A percentile compares a stretch with the other conserved stretches of the same genome.
Conservation (phyloP, 2,113 vertebrate genomes). For the Aptenodytes patagonicus region DNA sequence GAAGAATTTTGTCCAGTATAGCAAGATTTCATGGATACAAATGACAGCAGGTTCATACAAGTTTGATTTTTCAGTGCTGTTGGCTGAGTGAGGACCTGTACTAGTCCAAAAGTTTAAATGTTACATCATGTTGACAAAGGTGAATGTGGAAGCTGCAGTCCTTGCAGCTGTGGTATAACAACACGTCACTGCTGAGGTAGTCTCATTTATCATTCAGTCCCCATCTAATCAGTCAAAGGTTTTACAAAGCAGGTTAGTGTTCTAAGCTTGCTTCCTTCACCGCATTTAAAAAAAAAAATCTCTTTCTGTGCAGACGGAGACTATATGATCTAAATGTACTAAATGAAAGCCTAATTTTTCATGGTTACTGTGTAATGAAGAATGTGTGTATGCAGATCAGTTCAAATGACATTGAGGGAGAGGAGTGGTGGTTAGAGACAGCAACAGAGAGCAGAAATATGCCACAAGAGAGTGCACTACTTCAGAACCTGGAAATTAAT, state of each 20-base stretch:
- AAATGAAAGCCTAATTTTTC: background rate
- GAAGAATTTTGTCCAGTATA: background rate
- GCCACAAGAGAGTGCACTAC: background rate
- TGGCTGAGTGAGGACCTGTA: background rate
- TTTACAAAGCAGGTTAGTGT: background rate
- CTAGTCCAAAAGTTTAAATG: background rate
- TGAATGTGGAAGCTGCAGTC: background rate
- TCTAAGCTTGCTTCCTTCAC: background rate
- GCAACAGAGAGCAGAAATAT: background rate
- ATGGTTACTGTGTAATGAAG: background rate
- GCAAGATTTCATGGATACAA: background rate
- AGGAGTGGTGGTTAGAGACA: background rate
- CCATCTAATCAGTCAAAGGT: background rate
- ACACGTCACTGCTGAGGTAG: background rate
- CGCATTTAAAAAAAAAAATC: background rate
- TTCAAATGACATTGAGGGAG: background rate
- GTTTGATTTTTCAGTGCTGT: background rate
- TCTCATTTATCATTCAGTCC: background rate
- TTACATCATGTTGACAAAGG: background rate
- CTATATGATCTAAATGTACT: background rate
- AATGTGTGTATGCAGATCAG: background rate
- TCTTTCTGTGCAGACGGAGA: background rate
- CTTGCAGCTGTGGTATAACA: background rate
- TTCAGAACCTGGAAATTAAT: background rate
- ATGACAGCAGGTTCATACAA: background rate